Evolutionary conservation across 2,797 vertebrate genomes (phyloP), one percentile per base, ranked within the genome.

Genomic region (Anabas testudineus): DNA sequence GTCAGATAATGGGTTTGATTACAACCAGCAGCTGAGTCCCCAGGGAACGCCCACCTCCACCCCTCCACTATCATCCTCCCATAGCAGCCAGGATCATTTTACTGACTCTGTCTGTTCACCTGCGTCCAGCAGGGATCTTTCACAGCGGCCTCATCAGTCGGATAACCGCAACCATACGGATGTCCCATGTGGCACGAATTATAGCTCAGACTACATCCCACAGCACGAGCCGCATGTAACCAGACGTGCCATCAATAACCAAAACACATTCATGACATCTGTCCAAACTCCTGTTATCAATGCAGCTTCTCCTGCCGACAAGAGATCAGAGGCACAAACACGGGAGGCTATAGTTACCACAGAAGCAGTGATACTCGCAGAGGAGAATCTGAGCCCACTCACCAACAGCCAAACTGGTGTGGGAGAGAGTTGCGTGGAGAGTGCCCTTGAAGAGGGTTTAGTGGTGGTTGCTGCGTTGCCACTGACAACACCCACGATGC

Each of bases 401-500:
- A 78, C 67, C 56, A 49, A 58, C 57, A 87, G 77, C 76, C 83
- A 4, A 74, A 79, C 70, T 80, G 74, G 88, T 90, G 89, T 88
- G 86, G 91, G 88, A 93, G 85, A 88, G 77, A 75, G 82, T 65
- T 81, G 67, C 28, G 78, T 79, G 80, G 81, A 88, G 69, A 87
- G 83, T 71, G 88, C 90, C 87, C 90, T 92, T 90, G 85, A 90
- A 91, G 75, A 91, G 86, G 86, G 87, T 93, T 91, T 79, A 88
- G 76, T 81, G 67, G 82, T 78, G 78, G 88, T 86, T 80, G 82
- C 91, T 76, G 87, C 81, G 92, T 94, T 94, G 91, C 93, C 91
- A 91, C 83, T 92, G 90, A 93, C 91, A 92, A 95, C 93, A 91
- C 91, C 93, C 90, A 91, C 93, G 52, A 87, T 90, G 87, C 91